phyloP scores from a whole-genome alignment of 2,888 invertebrate species.

The Heliconius erato region DNA sequence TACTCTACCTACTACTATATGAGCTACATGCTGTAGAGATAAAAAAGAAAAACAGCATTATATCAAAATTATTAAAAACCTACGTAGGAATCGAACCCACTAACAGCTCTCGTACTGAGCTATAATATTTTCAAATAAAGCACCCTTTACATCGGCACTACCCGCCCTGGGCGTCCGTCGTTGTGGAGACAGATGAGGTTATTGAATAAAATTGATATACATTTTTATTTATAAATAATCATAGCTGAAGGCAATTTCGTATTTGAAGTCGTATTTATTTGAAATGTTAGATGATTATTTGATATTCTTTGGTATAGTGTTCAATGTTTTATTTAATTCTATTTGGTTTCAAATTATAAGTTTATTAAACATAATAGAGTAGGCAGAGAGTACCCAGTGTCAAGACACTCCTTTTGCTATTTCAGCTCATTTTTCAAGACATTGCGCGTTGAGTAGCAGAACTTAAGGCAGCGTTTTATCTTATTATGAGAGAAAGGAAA shows the following conservation, averaged over 20 bases:
- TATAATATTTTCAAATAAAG: not conserved
- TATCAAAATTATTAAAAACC: too few species aligned
- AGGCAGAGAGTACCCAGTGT: not conserved
- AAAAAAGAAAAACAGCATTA: not conserved
- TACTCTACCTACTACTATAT: too few species aligned
- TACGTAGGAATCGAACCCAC: not conserved
- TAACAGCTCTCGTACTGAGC: not conserved
- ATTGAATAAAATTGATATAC: conserved; percentile 22
- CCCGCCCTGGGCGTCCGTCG: conserved; percentile 1
- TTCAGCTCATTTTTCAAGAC: not conserved
- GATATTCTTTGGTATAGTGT: not conserved
- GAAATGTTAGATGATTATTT: conserved; percentile 9
- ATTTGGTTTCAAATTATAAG: not conserved
- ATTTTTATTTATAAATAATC: conserved; percentile 25
- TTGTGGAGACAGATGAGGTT: conserved; percentile 6
- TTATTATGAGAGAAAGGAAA: not conserved
- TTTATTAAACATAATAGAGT: not conserved
- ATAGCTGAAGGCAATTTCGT: not conserved
- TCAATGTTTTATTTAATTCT: not conserved
- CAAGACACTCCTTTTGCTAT: too few species aligned
- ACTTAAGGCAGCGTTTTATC: too few species aligned
- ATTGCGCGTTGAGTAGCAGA: not conserved
- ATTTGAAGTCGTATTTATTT: conserved; percentile 19
- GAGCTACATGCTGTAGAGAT: not conserved
- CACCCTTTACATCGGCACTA: not conserved